Base-by-base conservation (phyloP, 2,888 invertebrate genomes). In the Lysandra coridon region DNA sequence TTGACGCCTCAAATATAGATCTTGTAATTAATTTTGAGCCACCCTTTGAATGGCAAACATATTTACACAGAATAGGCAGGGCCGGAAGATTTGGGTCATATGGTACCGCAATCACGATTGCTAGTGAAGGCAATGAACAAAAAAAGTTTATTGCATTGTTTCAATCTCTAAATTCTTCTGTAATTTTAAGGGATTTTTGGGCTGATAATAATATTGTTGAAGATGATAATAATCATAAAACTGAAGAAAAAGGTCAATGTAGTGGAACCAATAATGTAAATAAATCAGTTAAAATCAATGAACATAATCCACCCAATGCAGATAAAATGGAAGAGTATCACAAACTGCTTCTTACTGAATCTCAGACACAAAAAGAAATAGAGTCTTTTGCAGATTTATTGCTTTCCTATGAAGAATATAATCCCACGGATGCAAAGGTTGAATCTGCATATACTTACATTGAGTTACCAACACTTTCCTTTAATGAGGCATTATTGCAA, bases 11-110 rank as follows among this genome's bases (percentile, higher is more conserved):
- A 83, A 97, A 98, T 91, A 97, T 99, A 12, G 98, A 99, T 94
- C 90, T 99, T 81, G 97, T 99, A 0, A 95, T 99, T 10, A 99
- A 99, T 90, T 96, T 99, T 86, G 99, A 99, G 88, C 93, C 98
- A 53, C 98, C 99, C 0, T 87, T 87, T 82, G 97, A 97, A 86
- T 95, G 96, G 83, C 96, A 97, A 82, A 98, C 98, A 30, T 99
- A 99, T 94, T 95, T 99, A 82, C 99, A 99, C 93, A 95, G 99
- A 86, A 98, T 99, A 88, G 99, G 99, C 0, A 95, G 99, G 85
- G 98, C 99, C 73, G 99, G 99, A 0, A 95, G 99, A 81, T 99
- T 97, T 95, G 99, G 99, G 0, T 96, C 97, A 1, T 96, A 96
- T 88, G 99, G 98, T 78, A 95, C 96, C 80, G 97, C 98, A 44